Conservation (phyloP, 2,797 vertebrate genomes). For the Arctocebus calabarensis region DNA sequence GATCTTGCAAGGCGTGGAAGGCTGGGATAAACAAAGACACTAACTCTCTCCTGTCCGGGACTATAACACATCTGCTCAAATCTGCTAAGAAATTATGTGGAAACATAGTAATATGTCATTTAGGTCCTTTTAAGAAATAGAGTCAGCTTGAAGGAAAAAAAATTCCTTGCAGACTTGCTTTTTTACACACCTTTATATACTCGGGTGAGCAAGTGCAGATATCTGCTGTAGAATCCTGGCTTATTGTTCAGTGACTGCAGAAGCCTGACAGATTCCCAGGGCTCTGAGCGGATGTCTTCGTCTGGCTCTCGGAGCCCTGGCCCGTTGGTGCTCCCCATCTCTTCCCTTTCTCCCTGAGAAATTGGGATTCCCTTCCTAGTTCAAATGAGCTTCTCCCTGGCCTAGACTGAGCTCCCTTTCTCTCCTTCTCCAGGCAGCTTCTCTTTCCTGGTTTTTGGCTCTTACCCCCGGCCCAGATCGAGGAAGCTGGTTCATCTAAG, state of each 20-base stretch:
- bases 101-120: background rate
- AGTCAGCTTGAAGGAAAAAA: background rate
- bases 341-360: background rate
- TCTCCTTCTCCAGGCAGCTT: background rate
- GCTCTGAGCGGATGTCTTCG: background rate
- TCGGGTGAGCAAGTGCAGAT: background rate
- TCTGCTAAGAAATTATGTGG: slow-evolving; percentile 32
- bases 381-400: background rate
- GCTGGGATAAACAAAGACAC: slow-evolving; percentile 16
- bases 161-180: background rate
- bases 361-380: background rate
- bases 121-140: slow-evolving; percentile 11
- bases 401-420: background rate
- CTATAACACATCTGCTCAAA: background rate
- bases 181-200: background rate
- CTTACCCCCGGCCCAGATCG: background rate
- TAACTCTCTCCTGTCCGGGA: background rate
- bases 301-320: background rate
- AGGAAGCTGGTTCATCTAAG: background rate
- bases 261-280: background rate
- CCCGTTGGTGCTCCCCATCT: background rate
- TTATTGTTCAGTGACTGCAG: background rate
- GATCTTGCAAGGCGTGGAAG: slow-evolving; percentile 39
- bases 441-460: background rate
- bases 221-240: background rate